These are phyloP conservation scores for Glomeris maerens DNA, from an alignment of 1,140 invertebrate genomes.

Conservation along the genomic window DNA sequence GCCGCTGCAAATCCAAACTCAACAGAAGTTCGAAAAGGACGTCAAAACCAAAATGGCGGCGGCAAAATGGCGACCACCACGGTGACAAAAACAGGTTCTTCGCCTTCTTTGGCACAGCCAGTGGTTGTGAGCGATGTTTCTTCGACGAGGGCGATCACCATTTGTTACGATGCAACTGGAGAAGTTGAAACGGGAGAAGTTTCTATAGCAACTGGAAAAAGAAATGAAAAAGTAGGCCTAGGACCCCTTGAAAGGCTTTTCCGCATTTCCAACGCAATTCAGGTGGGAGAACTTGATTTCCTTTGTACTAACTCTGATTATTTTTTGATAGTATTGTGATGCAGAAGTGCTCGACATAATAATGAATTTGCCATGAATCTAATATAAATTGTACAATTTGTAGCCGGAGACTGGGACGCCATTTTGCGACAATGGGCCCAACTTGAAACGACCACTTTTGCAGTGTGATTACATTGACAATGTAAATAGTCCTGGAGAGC, in stretches of 20 bases:
- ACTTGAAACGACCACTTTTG: no score
- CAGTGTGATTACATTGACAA: no score
- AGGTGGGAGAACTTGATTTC: not conserved
- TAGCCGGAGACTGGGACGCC: not conserved
- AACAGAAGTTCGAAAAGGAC: not conserved
- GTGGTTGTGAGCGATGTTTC: not conserved
- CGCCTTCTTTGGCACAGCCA: not conserved
- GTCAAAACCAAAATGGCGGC: not conserved
- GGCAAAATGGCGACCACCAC: not conserved
- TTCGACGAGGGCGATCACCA: not conserved
- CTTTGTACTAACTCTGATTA: not conserved
- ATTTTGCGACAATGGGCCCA: not conserved
- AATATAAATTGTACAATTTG: not conserved
- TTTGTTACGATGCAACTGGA: no score
- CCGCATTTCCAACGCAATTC: not conserved
- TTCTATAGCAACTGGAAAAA: not conserved
- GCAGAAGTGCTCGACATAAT: not conserved
- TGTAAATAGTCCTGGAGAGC: no score
- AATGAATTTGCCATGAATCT: not conserved
- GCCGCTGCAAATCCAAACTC: not conserved
- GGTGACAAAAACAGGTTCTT: not conserved
- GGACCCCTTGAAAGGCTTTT: slow-evolving; percentile 10
- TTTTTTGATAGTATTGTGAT: not conserved
- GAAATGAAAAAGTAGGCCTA: not conserved
- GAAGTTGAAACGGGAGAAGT: no score